A percentile compares a stretch with the other conserved stretches of the same genome.
phyloP scores from a whole-genome alignment of 1,140 invertebrate species.

The Caenorhabditis tropicalis region DNA sequence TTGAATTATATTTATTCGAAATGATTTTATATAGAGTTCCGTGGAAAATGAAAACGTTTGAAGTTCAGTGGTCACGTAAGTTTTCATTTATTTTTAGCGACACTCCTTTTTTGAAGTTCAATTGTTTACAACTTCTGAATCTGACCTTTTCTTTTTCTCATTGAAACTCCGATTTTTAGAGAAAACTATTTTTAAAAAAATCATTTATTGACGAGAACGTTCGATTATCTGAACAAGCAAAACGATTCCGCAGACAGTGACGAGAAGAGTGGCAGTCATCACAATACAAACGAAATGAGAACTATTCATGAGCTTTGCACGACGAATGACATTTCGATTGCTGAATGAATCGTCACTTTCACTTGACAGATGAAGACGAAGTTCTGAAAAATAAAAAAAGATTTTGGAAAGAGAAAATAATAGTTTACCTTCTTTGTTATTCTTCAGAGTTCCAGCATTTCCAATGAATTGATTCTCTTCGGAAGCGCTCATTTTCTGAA shows the following conservation, averaged over 20 bases:
- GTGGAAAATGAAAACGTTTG: no score
- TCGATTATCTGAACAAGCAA: slow-evolving; percentile 28
- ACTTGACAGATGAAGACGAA: slow-evolving; percentile 7
- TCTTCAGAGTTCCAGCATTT: slow-evolving; percentile 12
- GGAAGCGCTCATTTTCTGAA: not conserved
- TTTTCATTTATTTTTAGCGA: not conserved
- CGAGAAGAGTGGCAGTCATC: slow-evolving; percentile 22
- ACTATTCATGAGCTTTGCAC: slow-evolving; percentile 32
- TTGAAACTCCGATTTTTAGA: no score
- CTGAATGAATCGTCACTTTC: slow-evolving; percentile 19
- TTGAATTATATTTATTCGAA: not conserved
- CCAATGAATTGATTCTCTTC: slow-evolving; percentile 25
- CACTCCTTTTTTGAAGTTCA: not conserved
- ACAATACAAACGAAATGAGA: slow-evolving; percentile 24
- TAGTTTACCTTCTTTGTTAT: slow-evolving; percentile 3
- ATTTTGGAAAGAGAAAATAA: no score
- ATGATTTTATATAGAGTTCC: not conserved
- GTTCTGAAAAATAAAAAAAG: not conserved
- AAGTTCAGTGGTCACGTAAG: no score
- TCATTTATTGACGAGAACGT: slow-evolving; percentile 20
- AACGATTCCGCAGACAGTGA: slow-evolving; percentile 22
- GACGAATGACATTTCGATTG: slow-evolving; percentile 1
- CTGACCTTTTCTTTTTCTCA: no score
- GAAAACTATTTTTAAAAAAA: not conserved
- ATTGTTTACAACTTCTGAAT: no score